Percentiles rank a stretch among this genome's conserved stretches.
phyloP scores from a whole-genome alignment of 1,140 invertebrate genomes.

The Archivesica marissinica region DNA sequence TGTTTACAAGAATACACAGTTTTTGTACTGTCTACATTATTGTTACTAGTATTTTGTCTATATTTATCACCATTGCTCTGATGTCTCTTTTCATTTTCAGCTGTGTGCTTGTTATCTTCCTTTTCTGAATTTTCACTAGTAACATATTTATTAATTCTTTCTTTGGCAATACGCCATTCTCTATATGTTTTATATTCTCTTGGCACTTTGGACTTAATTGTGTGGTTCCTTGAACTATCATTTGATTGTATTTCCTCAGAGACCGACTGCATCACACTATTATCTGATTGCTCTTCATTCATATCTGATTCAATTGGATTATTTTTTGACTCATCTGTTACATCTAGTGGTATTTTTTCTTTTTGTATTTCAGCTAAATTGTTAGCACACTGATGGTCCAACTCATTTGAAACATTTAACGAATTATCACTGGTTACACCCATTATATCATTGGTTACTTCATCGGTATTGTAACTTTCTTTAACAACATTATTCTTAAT shows the following conservation, averaged over 20 bases:
- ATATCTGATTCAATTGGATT: neutral
- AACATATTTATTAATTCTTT: slow-evolving; percentile 18
- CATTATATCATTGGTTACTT: neutral
- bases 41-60: neutral
- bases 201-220: neutral
- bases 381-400: neutral
- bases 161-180: slow-evolving; percentile 36
- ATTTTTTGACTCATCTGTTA: neutral
- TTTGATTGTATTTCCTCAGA: neutral
- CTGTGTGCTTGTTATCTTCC: neutral
- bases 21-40: too few species aligned
- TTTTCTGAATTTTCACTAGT: neutral
- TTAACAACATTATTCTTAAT: neutral
- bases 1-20: too few species aligned
- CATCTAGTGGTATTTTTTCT: neutral
- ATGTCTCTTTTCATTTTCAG: neutral
- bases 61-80: neutral
- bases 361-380: neutral
- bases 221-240: neutral
- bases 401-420: neutral
- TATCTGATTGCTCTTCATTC: neutral
- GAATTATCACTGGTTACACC: neutral
- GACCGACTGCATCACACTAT: too few species aligned
- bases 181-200: slow-evolving; percentile 25
- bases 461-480: neutral